Base-by-base conservation (phyloP, 2,888 invertebrate species). In the Drosophila paramelanica region DNA sequence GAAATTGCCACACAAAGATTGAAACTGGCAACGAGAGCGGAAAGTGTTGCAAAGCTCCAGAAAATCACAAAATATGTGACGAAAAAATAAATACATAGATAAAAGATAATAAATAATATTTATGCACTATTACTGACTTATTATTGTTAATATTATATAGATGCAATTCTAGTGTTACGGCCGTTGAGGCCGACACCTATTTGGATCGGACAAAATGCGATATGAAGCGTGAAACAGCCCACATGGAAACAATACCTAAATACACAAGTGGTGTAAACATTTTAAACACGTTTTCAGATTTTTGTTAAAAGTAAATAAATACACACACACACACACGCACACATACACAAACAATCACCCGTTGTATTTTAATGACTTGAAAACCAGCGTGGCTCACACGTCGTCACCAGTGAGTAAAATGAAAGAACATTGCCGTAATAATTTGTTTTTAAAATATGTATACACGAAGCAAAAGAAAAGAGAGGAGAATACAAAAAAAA, bases 341-440 rank as follows among this genome's bases (percentile, higher is more conserved):
- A 49, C 23, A 45, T 23, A 25, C 38, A 43, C 38, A 55, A 5
- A n/a, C 38, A 51, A n/a, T n/a, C 23, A n/a, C 20, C 23, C 20
- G 58, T 42, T 58, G 52, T 49, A 71, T 49, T 68, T 82, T 73
- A 79, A 76, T 81, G 76, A 65, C 31, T 55, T 73, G 62, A 17
- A 73, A 60, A 67, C 68, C 70, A 73, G 73, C 79, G 73, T 66
- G 69, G 79, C 65, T 79, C 61, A 51, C 67, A 69, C 66, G 62
- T 69, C 39, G 53, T 43, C 60, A 27, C 10, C 33, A 67, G 79
- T 77, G 79, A 82, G 68, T 80, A 76, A 83, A 75, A 76, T 80
- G 69, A 67, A 86, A 86, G 78, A 83, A 83, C 81, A 76, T 68
- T 80, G 84, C 69, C 80, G 80, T 82, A 81, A 82, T 75, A 68